A percentile compares a stretch with the other conserved stretches of the same genome.
Conservation (phyloP, 2,113 vertebrate species). For the Poeciliopsis turrubarensis region DNA sequence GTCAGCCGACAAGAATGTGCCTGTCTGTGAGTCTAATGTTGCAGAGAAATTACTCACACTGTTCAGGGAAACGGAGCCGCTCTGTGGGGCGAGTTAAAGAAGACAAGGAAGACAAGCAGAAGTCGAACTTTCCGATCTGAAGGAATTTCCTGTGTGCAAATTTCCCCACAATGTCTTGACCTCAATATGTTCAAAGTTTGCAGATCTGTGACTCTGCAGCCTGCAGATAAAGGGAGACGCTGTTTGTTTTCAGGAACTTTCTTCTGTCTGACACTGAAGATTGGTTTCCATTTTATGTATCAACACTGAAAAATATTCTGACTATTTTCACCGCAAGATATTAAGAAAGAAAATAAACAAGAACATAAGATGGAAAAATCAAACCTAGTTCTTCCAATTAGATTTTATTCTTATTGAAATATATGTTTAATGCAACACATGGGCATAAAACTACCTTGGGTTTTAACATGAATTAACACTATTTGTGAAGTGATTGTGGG, state of each 20-base stretch:
- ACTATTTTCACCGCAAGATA: too few species aligned
- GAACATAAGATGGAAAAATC: too few species aligned
- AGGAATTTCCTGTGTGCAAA: slow-evolving; percentile 56
- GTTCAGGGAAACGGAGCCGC: slow-evolving; percentile 46
- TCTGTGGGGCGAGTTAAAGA: slow-evolving; percentile 14
- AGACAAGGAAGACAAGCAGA: slow-evolving; percentile 16
- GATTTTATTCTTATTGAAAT: too few species aligned
- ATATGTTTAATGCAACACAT: not conserved
- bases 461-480: not conserved
- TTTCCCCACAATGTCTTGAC: slow-evolving; percentile 55
- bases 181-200: slow-evolving; percentile 19
- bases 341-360: too few species aligned
- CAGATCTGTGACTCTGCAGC: not conserved
- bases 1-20: slow-evolving; percentile 63
- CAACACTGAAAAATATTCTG: too few species aligned
- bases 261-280: not conserved
- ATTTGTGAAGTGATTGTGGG: not conserved
- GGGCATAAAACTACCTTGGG: not conserved
- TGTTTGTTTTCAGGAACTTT: not conserved
- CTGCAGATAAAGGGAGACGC: slow-evolving; percentile 3
- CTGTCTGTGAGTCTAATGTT: slow-evolving; percentile 41
- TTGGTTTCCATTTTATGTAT: not conserved
- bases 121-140: slow-evolving; percentile 26
- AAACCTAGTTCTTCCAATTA: too few species aligned
- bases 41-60: slow-evolving; percentile 48